Percentiles rank a stretch among this genome's conserved stretches.
Conservation (phyloP, 2,113 vertebrate species). For the Melospiza melodia region DNA sequence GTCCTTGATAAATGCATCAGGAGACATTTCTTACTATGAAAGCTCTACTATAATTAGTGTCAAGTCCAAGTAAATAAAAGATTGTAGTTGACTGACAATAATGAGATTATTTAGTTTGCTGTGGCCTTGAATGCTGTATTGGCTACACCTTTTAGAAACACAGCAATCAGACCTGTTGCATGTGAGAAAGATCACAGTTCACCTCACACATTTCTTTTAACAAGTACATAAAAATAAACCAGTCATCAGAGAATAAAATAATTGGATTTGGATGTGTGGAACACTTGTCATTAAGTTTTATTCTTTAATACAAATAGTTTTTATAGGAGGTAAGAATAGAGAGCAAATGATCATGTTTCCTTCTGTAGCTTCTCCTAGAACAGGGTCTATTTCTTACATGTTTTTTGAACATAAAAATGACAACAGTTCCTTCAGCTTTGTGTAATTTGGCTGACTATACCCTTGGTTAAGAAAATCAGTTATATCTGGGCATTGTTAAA, state of each 20-base stretch:
- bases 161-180: background rate
- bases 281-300: background rate
- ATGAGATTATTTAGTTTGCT: background rate
- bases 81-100: slow-evolving; percentile 8
- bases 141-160: background rate
- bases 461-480: background rate
- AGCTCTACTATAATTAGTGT: background rate
- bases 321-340: background rate
- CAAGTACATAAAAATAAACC: background rate
- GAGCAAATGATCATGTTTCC: background rate
- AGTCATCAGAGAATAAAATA: background rate
- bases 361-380: background rate
- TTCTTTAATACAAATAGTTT: background rate
- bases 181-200: background rate
- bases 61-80: slow-evolving; percentile 19
- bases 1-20: background rate
- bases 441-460: background rate
- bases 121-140: background rate
- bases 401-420: background rate
- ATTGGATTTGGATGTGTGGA: background rate
- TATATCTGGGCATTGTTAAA: background rate
- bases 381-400: background rate
- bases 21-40: background rate
- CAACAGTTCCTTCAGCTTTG: background rate
- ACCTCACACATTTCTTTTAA: background rate